These are phyloP conservation scores for Cebidichthys violaceus DNA, from an alignment of 2,113 vertebrate genomes.

Conservation along the genomic window DNA sequence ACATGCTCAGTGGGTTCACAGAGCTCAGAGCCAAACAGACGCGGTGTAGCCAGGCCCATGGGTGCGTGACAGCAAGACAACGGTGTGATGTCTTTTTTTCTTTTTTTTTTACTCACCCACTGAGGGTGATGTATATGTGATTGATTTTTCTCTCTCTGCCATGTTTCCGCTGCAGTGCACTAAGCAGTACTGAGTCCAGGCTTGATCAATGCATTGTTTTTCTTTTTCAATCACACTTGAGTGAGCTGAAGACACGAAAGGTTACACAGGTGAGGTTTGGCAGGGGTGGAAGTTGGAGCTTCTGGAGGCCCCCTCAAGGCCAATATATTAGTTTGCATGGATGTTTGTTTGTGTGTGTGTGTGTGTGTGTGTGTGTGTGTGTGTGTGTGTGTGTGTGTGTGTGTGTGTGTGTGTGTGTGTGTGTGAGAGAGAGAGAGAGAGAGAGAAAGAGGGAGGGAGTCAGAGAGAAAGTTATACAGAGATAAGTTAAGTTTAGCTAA, in stretches of 20 bases:
- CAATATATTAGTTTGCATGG: slow-evolving; percentile 54
- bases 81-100: slow-evolving; percentile 77
- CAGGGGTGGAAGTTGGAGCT: slow-evolving; percentile 68
- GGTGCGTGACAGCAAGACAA: slow-evolving; percentile 79
- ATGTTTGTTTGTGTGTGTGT: slow-evolving; percentile 40
- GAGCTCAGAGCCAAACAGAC: slow-evolving; percentile 73
- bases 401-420: slow-evolving; percentile 7
- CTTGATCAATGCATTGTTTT: slow-evolving; percentile 85
- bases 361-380: background rate
- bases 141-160: slow-evolving; percentile 81
- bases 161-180: slow-evolving; percentile 78
- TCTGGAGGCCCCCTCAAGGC: slow-evolving; percentile 72
- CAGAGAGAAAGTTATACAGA: slow-evolving; percentile 11
- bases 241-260: slow-evolving; percentile 82
- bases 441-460: slow-evolving; percentile 4
- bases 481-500: slow-evolving; percentile 28
- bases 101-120: slow-evolving; percentile 68
- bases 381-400: slow-evolving; percentile 38
- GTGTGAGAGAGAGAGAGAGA: background rate
- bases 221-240: slow-evolving; percentile 84
- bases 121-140: slow-evolving; percentile 82
- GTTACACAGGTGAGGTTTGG: slow-evolving; percentile 78
- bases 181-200: slow-evolving; percentile 79
- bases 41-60: slow-evolving; percentile 70
- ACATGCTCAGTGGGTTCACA: slow-evolving; percentile 76